Conservation (phyloP, 2,888 invertebrate species). For the Cataglyphis livida region DNA sequence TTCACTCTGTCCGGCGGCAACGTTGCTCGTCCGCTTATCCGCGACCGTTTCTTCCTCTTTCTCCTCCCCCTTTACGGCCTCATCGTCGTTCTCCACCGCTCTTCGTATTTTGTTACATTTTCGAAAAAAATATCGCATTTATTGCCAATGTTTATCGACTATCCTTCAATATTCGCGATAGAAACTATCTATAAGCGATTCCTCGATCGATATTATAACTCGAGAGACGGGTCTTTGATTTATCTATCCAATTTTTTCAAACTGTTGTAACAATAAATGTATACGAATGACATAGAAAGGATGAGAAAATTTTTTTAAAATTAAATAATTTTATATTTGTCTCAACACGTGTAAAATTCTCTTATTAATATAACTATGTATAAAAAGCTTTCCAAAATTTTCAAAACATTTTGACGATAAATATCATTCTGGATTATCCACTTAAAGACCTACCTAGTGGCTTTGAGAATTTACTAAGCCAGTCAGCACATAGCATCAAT, state of each 20-base stretch:
- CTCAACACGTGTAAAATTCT: not conserved
- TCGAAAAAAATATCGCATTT: conserved; percentile 13
- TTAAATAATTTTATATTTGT: not conserved
- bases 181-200: not conserved
- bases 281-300: not conserved
- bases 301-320: not conserved
- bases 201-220: not conserved
- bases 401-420: not conserved
- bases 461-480: conserved; percentile 19
- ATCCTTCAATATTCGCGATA: not conserved
- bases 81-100: conserved; percentile 55
- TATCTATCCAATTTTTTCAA: not conserved
- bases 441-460: not conserved
- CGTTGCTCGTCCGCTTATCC: conserved; percentile 76
- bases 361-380: not conserved
- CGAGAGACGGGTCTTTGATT: not conserved
- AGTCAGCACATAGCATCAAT: conserved; percentile 11
- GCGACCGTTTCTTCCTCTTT: conserved; percentile 64
- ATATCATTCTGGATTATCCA: conserved; percentile 3
- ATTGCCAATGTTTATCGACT: not conserved
- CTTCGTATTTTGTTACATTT: conserved; percentile 39
- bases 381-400: not conserved
- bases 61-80: conserved; percentile 34
- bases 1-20: conserved; percentile 80
- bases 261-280: not conserved